Conservation (phyloP, 2,113 vertebrate genomes). For the Rhineura floridana region DNA sequence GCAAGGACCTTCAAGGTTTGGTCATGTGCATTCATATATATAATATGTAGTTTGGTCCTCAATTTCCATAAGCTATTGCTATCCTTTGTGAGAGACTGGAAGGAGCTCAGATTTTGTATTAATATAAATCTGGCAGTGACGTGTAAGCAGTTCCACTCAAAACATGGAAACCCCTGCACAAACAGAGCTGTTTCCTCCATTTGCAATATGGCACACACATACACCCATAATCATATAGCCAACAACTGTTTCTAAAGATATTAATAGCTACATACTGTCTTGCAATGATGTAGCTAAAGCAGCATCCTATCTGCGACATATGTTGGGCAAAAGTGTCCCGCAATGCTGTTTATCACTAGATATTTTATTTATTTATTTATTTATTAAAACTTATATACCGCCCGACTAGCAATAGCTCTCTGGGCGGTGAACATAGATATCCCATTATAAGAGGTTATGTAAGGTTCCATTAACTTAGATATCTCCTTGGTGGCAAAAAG, state of each 20-base stretch:
- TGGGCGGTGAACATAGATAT: too few relatives aligned
- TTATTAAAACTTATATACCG: too few relatives aligned
- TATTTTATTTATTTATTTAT: too few relatives aligned
- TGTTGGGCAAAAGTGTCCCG: not conserved
- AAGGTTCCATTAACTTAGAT: not conserved
- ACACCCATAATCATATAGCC: not conserved
- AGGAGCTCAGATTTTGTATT: not conserved
- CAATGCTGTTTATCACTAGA: not conserved
- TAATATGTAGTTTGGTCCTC: not conserved
- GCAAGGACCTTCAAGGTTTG: not conserved
- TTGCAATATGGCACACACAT: not conserved
- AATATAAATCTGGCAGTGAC: not conserved
- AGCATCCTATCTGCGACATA: not conserved
- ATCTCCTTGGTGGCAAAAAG: not conserved
- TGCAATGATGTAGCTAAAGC: not conserved
- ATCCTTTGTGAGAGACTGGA: not conserved
- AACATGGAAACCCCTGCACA: not conserved
- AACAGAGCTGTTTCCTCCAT: not conserved
- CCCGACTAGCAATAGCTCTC: too few relatives aligned
- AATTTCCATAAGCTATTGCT: not conserved
- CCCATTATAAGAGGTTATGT: not conserved
- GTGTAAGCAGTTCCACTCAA: not conserved
- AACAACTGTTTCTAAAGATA: not conserved
- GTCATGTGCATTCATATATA: not conserved
- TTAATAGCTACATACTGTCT: not conserved